A percentile compares a stretch with the other conserved stretches of the same genome.
These are phyloP conservation scores for Euschistus heros DNA, from an alignment of 1,140 invertebrate species.

Conservation along the genomic window DNA sequence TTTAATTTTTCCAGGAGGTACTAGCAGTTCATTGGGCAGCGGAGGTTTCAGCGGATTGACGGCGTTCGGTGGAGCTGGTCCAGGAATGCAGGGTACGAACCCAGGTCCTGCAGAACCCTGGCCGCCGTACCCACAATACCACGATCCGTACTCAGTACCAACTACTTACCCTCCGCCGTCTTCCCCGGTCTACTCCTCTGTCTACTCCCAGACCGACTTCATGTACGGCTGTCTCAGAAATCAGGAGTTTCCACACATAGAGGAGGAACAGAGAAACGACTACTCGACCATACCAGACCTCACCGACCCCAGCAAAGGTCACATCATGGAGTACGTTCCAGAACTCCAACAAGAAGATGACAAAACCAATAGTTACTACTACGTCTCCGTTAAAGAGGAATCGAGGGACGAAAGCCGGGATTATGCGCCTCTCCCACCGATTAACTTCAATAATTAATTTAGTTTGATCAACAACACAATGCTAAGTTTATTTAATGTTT, in stretches of 20 bases:
- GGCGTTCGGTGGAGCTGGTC: constrained; percentile 2
- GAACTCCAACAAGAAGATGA: constrained; percentile 12
- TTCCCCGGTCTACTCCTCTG: constrained; percentile 31
- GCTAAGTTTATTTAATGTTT: not conserved
- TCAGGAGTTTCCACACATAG: constrained; percentile 36
- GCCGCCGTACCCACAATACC: constrained; percentile 4
- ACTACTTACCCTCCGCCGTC: constrained; percentile 38
- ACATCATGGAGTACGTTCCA: constrained; percentile 41
- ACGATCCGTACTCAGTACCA: constrained; percentile 44
- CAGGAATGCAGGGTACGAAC: not conserved
- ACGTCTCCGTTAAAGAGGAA: constrained; percentile 23
- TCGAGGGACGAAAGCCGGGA: constrained; percentile 33
- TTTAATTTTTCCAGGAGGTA: not conserved
- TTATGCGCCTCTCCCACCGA: constrained; percentile 38
- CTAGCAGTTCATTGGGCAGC: not conserved
- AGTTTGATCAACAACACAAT: not conserved
- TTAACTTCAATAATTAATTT: constrained; percentile 22
- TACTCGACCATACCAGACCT: constrained; percentile 43
- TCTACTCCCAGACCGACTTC: constrained; percentile 37
- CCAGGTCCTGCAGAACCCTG: not conserved
- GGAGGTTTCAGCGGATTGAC: not conserved
- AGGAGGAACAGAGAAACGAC: constrained; percentile 41
- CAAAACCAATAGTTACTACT: constrained; percentile 20
- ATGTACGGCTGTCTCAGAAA: constrained; percentile 49
- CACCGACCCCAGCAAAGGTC: constrained; percentile 42